phyloP scores from a whole-genome alignment of 2,113 vertebrate genomes.

The Procavia capensis region DNA sequence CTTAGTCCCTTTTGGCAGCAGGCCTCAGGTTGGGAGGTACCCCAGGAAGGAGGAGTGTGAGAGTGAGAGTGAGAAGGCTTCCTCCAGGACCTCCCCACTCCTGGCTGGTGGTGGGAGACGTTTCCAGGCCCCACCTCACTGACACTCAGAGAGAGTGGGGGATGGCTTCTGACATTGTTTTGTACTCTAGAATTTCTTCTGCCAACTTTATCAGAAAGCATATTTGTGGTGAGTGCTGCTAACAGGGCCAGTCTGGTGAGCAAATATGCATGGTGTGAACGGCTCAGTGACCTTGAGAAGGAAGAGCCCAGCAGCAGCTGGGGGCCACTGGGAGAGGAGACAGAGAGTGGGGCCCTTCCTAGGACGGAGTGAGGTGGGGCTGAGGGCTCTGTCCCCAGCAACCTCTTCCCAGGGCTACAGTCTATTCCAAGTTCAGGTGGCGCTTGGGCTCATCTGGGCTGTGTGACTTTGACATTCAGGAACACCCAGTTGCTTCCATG shows the following conservation, averaged over 20 bases:
- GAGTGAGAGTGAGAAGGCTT: not conserved
- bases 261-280: slow-evolving; percentile 92
- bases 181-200: slow-evolving; percentile 86
- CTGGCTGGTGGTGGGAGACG: not conserved
- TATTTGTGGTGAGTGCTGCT: slow-evolving; percentile 96
- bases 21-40: slow-evolving; percentile 7
- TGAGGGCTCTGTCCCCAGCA: not conserved
- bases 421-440: not conserved
- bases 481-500: not conserved
- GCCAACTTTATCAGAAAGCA: slow-evolving; percentile 95
- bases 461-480: not conserved
- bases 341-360: slow-evolving; percentile 17
- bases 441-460: not conserved
- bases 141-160: not conserved
- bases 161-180: slow-evolving; percentile 81
- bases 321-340: slow-evolving; percentile 59
- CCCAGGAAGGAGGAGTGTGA: slow-evolving; percentile 37
- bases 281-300: slow-evolving; percentile 92
- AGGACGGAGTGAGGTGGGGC: not conserved
- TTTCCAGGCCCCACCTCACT: not conserved
- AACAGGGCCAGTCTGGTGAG: slow-evolving; percentile 92
- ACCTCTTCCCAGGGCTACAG: not conserved
- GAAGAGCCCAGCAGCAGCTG: not conserved
- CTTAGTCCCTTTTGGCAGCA: slow-evolving; percentile 16
- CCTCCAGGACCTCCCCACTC: not conserved